Evolutionary conservation across 2,888 invertebrate genomes (phyloP).

Genomic region (Cephus spinipes): DNA sequence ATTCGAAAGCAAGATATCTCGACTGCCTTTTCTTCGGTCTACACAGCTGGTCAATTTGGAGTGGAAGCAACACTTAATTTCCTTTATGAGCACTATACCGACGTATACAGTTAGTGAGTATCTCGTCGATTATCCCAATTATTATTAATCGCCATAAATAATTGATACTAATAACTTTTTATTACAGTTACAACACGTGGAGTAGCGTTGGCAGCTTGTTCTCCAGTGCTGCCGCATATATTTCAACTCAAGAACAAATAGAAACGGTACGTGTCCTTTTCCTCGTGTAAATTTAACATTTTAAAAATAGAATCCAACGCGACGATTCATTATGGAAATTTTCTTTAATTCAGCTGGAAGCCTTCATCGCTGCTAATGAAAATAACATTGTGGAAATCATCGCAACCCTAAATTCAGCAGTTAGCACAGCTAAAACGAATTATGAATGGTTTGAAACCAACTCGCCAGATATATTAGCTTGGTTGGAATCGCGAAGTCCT

Average conservation of each 20-base stretch:
- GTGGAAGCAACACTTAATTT: constrained; percentile 39
- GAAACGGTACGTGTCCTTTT: constrained; percentile 33
- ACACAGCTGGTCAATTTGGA: constrained; percentile 48
- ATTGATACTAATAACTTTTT: constrained; percentile 4
- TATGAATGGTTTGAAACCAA: background rate
- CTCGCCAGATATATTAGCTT: constrained; percentile 17
- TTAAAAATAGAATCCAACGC: background rate
- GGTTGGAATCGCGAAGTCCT: background rate
- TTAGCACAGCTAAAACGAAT: background rate
- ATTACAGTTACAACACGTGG: constrained; percentile 47
- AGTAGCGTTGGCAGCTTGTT: constrained; percentile 39
- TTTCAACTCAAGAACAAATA: constrained; percentile 38
- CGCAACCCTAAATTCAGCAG: constrained; percentile 10
- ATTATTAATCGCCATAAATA: background rate
- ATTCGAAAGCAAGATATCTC: constrained; percentile 63
- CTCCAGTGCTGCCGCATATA: constrained; percentile 30
- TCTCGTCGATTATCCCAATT: constrained; percentile 7
- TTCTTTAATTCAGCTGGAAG: constrained; percentile 32
- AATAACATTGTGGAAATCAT: constrained; percentile 2
- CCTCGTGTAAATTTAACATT: background rate
- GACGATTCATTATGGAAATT: background rate
- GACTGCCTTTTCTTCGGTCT: constrained; percentile 59
- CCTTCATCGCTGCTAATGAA: constrained; percentile 15
- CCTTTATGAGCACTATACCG: constrained; percentile 33
- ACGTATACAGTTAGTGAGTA: constrained; percentile 45